A percentile compares a stretch with the other conserved stretches of the same genome.
These are phyloP conservation scores for Caenorhabditis angaria DNA, from an alignment of 2,888 invertebrate species.

Conservation along the genomic window DNA sequence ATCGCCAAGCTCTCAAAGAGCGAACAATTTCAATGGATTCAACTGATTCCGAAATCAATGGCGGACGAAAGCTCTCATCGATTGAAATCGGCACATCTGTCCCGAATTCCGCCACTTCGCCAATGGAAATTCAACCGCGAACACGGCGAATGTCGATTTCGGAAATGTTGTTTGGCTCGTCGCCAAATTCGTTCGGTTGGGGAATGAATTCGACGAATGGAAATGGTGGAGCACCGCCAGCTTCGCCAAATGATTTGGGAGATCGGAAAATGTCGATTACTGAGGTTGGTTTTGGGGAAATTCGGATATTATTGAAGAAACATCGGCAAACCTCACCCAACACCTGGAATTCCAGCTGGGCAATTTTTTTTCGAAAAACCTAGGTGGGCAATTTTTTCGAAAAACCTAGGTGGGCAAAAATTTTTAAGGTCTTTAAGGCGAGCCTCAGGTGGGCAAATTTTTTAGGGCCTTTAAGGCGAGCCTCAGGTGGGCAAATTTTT, in stretches of 20 bases:
- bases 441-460: too few relatives aligned
- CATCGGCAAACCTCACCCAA: too few relatives aligned
- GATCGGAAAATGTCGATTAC: constrained; percentile 50
- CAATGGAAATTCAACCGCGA: constrained; percentile 45
- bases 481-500: too few relatives aligned
- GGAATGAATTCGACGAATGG: constrained; percentile 45
- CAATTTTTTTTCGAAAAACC: too few relatives aligned
- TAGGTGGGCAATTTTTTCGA: too few relatives aligned
- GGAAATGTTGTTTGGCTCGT: constrained; percentile 54
- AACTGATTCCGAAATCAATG: constrained; percentile 47
- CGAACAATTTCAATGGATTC: constrained; percentile 55
- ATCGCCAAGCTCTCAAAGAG: constrained; percentile 29
- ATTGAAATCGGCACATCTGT: background rate
- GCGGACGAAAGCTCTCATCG: constrained; percentile 30
- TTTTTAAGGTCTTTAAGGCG: too few relatives aligned
- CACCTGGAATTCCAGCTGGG: too few relatives aligned
- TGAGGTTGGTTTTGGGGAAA: constrained; percentile 34
- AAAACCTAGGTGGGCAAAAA: too few relatives aligned
- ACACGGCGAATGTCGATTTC: constrained; percentile 51
- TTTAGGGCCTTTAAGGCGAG: too few relatives aligned
- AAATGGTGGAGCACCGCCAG: too few relatives aligned
- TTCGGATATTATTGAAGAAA: too few relatives aligned
- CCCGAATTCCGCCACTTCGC: constrained; percentile 24
- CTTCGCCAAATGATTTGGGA: constrained; percentile 20
- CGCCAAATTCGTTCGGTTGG: constrained; percentile 54